Base-by-base conservation (phyloP, 1,140 invertebrate species). In the Oedothorax gibbosus region DNA sequence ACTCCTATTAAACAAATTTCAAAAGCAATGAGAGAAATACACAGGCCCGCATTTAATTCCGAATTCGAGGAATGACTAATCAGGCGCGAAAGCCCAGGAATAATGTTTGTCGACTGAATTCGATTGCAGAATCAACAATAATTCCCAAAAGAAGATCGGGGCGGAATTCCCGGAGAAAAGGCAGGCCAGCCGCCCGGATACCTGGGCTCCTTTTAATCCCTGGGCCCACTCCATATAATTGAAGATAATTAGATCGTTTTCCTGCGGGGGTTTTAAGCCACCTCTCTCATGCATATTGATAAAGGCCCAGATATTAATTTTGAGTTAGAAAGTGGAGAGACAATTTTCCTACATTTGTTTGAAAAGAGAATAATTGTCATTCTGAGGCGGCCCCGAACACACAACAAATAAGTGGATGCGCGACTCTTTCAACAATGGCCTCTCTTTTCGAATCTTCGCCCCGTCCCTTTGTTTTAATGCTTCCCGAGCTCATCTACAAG, bases 61-160 rank as follows among this genome's bases (percentile, higher is more conserved):
- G 81, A 75, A 84, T 84, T 75, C 81, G 75, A 35, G 72, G 81
- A 84, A 84, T 84, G 81, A 76, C 71, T 84, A 84, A 84, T 84
- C 81, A 84, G 81, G 57, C 68, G 65, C 62, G 78, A 49, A 50
- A 73, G 49, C 62, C 80, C 57, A 60, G 60, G 81, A 84, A 84
- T 84, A 84, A 84, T 84, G 81, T 84, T 84, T 84, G 81, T 76
- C 81, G 81, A 84, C 75, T 84, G 81, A 84, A 76, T 84, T 84
- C 81, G 81, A 84, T 84, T 69, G 21, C 62, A 76, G 81, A 84
- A 84, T 84, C 81, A 84, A 84, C 81, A 84, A 84, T 84, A 84
- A 84, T 84, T 84, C 81, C 81, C 81, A 84, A 84, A 84, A 84
- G 81, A 84, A 84, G 49, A 35, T 71, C 57, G 12, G 57, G 57